A percentile compares a stretch with the other conserved stretches of the same genome.
Conservation (phyloP, 2,888 invertebrate genomes). For the Pterobdella sp. region DNA sequence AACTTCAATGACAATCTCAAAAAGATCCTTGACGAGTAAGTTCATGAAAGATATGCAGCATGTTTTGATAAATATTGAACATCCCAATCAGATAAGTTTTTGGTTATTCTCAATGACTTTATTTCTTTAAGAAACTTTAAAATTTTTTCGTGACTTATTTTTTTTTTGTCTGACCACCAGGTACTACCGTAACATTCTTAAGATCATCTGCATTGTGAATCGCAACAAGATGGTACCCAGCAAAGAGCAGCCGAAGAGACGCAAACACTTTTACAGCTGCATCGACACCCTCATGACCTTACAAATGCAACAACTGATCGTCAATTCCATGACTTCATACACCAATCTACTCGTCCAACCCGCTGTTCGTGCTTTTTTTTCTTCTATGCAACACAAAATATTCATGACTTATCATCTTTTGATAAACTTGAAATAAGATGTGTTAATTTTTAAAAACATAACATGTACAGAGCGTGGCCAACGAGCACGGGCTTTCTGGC, state of each 20-base stretch:
- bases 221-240: slow-evolving; percentile 24
- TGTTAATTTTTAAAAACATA: neutral
- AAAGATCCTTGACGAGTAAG: slow-evolving; percentile 25
- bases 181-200: slow-evolving; percentile 20
- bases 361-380: slow-evolving; percentile 56
- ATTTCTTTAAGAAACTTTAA: too few relatives aligned
- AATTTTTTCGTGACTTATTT: too few relatives aligned
- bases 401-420: slow-evolving; percentile 11
- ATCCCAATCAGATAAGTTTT: too few relatives aligned
- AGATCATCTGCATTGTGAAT: slow-evolving; percentile 21
- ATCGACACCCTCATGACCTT: slow-evolving; percentile 79
- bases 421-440: neutral
- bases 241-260: slow-evolving; percentile 10
- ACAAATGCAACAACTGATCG: slow-evolving; percentile 71
- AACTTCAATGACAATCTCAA: slow-evolving; percentile 23
- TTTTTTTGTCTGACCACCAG: too few relatives aligned
- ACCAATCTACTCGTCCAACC: slow-evolving; percentile 69
- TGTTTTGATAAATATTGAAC: too few relatives aligned
- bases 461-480: slow-evolving; percentile 47
- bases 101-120: too few relatives aligned
- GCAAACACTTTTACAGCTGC: slow-evolving; percentile 71
- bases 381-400: neutral
- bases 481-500: slow-evolving; percentile 51
- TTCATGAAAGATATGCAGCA: neutral
- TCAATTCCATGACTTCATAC: slow-evolving; percentile 71